Evolutionary conservation across 2,888 invertebrate species (phyloP).

Genomic region (Tachina fera): DNA sequence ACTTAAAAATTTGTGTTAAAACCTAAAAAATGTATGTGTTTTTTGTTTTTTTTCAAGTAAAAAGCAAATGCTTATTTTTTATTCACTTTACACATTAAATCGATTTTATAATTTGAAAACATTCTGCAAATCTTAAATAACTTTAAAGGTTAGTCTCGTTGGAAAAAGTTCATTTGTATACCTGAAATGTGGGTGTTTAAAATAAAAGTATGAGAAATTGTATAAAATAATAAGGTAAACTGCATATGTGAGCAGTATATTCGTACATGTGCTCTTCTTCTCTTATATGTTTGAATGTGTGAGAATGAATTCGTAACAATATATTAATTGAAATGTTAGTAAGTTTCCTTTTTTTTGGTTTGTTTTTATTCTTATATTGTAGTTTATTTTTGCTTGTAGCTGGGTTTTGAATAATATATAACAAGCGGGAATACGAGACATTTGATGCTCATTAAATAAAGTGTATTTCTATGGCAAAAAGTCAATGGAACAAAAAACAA

Average conservation of each 20-base stretch:
- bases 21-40: too few species aligned
- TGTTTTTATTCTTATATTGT: constrained; percentile 72
- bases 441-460: constrained; percentile 82
- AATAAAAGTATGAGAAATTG: not conserved
- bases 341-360: constrained; percentile 65
- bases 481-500: constrained; percentile 7
- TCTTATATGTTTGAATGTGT: not conserved
- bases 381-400: constrained; percentile 76
- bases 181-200: constrained; percentile 4
- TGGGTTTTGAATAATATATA: constrained; percentile 79
- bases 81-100: too few species aligned
- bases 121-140: not conserved
- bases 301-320: constrained; percentile 63
- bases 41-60: too few species aligned
- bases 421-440: constrained; percentile 78
- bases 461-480: constrained; percentile 76
- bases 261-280: not conserved
- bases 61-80: too few species aligned
- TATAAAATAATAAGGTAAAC: constrained; percentile 53
- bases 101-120: too few species aligned
- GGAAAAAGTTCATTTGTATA: not conserved
- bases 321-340: constrained; percentile 69
- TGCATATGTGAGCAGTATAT: constrained; percentile 44
- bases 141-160: constrained; percentile 6
- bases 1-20: too few species aligned